These are phyloP conservation scores for Andrena cerasifolii DNA, from an alignment of 1,140 invertebrate species.

Conservation along the genomic window DNA sequence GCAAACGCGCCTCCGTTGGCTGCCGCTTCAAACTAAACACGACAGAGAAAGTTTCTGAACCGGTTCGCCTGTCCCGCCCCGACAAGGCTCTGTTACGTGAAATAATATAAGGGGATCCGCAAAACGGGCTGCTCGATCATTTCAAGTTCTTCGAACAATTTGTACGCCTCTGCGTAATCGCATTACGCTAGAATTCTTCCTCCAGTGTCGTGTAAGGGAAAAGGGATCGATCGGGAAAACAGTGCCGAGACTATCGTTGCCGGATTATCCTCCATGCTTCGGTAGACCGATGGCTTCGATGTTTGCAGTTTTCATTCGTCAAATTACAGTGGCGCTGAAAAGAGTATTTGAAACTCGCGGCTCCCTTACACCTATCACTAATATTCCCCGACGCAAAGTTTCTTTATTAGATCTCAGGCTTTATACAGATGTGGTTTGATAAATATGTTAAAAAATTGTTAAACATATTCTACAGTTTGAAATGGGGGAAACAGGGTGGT, in stretches of 20 bases:
- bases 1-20: slow-evolving; percentile 14
- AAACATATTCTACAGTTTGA: too few species aligned
- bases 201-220: background rate
- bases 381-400: too few species aligned
- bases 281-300: background rate
- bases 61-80: slow-evolving; percentile 45
- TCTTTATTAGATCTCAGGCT: too few species aligned
- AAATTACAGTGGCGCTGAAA: too few species aligned
- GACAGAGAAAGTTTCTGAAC: slow-evolving; percentile 59
- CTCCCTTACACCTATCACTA: too few species aligned
- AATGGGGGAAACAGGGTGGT: too few species aligned
- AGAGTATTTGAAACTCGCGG: too few species aligned
- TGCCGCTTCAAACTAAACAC: slow-evolving; percentile 50
- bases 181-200: background rate
- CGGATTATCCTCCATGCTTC: background rate
- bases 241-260: background rate
- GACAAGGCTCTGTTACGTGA: slow-evolving; percentile 26
- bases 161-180: background rate
- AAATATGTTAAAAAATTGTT: too few species aligned
- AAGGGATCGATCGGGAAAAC: background rate
- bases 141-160: slow-evolving; percentile 15
- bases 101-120: slow-evolving; percentile 11
- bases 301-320: background rate
- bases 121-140: background rate
- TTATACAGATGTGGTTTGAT: too few species aligned